A percentile compares a stretch with the other conserved stretches of the same genome.
Conservation (phyloP, 2,113 vertebrate genomes). For the Leucosticte australis region DNA sequence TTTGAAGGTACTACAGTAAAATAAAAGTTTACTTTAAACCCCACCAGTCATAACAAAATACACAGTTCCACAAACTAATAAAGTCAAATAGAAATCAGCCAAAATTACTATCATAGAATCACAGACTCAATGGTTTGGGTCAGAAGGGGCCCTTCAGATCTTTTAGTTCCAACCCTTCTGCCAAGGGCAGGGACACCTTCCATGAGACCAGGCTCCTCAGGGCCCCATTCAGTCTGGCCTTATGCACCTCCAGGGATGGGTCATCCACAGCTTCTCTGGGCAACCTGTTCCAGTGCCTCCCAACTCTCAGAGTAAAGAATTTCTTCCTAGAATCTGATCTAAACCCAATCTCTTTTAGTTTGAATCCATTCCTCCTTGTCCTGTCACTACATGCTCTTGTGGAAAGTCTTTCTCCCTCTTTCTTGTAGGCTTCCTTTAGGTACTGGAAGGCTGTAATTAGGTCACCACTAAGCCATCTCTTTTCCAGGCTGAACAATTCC, state of each 20-base stretch:
- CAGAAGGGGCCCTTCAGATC: not conserved
- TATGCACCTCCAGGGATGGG: not conserved
- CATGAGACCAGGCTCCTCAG: fast-evolving
- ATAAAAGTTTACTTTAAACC: not conserved
- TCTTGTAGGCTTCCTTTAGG: not conserved
- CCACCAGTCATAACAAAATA: not conserved
- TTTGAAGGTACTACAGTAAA: not conserved
- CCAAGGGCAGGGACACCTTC: not conserved
- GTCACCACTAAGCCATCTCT: not conserved
- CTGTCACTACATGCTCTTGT: not conserved
- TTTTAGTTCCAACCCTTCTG: not conserved
- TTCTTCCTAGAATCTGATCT: not conserved
- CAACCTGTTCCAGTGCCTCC: not conserved
- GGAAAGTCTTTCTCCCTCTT: not conserved
- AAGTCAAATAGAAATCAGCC: not conserved
- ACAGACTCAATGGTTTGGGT: not conserved
- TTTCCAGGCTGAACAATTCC: not conserved
- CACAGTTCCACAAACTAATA: not conserved
- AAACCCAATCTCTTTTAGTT: not conserved
- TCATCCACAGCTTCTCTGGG: not conserved
- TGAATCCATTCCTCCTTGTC: not conserved
- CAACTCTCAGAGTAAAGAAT: not conserved
- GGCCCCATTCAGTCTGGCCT: not conserved
- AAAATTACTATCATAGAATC: not conserved
- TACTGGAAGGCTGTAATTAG: not conserved